A percentile compares a stretch with the other conserved stretches of the same genome.
Evolutionary conservation across 1,140 invertebrate genomes (phyloP).

Genomic region (Drosophila tristis): DNA sequence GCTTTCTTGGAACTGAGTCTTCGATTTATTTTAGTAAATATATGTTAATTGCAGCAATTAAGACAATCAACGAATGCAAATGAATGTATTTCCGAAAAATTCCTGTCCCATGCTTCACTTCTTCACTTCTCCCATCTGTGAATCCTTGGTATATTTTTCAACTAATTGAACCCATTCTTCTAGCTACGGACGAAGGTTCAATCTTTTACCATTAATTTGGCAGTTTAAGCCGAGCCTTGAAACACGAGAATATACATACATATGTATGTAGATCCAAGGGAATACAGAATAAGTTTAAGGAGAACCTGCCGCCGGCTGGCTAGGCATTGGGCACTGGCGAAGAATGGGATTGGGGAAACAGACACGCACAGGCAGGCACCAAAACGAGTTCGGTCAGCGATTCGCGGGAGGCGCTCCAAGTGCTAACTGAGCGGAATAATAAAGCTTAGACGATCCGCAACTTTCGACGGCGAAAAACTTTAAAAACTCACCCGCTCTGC

Average conservation of each 20-base stretch:
- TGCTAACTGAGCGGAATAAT: constrained; percentile 65
- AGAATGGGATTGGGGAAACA: not conserved
- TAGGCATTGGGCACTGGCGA: not conserved
- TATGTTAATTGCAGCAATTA: constrained; percentile 51
- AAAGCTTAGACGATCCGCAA: constrained; percentile 59
- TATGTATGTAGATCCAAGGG: too few species aligned
- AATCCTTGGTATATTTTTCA: constrained; percentile 54
- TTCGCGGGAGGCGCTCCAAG: constrained; percentile 28
- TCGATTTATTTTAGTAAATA: constrained; percentile 39
- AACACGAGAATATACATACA: too few species aligned
- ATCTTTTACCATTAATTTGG: constrained; percentile 58
- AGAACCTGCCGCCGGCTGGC: constrained; percentile 11
- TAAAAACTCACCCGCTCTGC: constrained; percentile 61
- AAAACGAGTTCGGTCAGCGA: constrained; percentile 33
- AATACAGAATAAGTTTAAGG: constrained; percentile 20
- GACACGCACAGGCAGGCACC: constrained; percentile 39
- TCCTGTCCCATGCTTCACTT: constrained; percentile 26
- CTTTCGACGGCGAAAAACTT: constrained; percentile 53
- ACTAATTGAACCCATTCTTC: constrained; percentile 14
- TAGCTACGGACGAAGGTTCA: constrained; percentile 37
- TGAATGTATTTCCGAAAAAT: constrained; percentile 8
- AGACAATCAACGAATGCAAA: constrained; percentile 28
- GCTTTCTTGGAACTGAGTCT: constrained; percentile 34
- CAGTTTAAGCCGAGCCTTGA: too few species aligned
- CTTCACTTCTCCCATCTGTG: not conserved